Percentiles rank a stretch among this genome's conserved stretches.
Conservation (phyloP, 2,888 invertebrate genomes). For the Eupelmus urozonus region DNA sequence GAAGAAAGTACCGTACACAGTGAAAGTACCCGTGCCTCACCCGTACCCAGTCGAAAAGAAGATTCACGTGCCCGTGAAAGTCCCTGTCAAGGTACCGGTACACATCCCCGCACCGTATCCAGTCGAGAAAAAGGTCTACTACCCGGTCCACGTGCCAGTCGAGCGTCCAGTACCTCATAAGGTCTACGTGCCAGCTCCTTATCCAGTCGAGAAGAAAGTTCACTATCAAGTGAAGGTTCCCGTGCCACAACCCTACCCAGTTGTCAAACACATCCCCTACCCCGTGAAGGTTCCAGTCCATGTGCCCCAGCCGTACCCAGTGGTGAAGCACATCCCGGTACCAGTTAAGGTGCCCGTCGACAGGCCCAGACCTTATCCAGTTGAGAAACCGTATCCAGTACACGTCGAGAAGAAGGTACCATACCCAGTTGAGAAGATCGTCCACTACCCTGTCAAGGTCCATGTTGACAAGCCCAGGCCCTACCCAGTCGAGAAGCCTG, state of each 20-base stretch:
- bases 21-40: conserved; percentile 79
- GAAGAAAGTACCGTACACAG: conserved; percentile 81
- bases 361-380: conserved; percentile 78
- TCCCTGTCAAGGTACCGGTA: conserved; percentile 77
- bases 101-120: conserved; percentile 76
- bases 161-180: conserved; percentile 76
- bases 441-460: conserved; percentile 79
- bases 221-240: conserved; percentile 73
- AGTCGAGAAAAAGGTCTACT: conserved; percentile 76
- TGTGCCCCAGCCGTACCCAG: conserved; percentile 86
- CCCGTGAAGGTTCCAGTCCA: conserved; percentile 86
- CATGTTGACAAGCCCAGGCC: conserved; percentile 79
- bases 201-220: conserved; percentile 75
- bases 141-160: conserved; percentile 75
- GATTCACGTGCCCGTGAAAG: conserved; percentile 74
- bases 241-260: conserved; percentile 73
- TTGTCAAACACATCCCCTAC: conserved; percentile 83
- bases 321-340: conserved; percentile 85
- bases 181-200: conserved; percentile 75
- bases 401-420: conserved; percentile 82
- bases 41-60: conserved; percentile 80
- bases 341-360: conserved; percentile 86
- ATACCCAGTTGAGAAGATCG: conserved; percentile 82
- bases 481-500: conserved; percentile 84
- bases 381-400: conserved; percentile 83